Base-by-base conservation (phyloP, 2,888 invertebrate species). In the Cataglyphis rosenhaueri region DNA sequence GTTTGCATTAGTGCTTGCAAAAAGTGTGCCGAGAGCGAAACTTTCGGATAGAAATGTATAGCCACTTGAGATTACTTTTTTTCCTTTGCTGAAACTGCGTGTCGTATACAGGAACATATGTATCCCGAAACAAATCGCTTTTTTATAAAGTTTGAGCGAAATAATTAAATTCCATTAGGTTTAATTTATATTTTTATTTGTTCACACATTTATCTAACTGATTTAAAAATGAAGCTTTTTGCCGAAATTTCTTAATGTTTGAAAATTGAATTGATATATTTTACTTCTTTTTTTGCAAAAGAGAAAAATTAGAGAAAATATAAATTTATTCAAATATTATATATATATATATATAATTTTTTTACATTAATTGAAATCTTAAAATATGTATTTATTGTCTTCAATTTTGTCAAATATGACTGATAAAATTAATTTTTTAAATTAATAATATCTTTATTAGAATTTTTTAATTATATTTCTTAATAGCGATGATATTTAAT, bases 31-130 rank as follows among this genome's bases (percentile, higher is more conserved):
- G 66, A 48, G 64, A 55, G 70, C 83, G 83, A 89, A 89, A 87
- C 83, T 89, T 89, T 89, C 66, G 81, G 84, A 41, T 83, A 68
- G 85, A 85, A 87, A 85, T 74, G 86, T 86, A 89, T 87, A 87
- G 86, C 85, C 87, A 85, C 89, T 87, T 85, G 89, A 87, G 89
- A 89, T 89, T 89, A 89, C 89, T 89, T 89, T 89, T 82, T 83
- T 82, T 83, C 81, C 76, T 65, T 66, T 68, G 55, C 29, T 25
- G 35, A 25, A 44, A 21, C 78, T 48, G 78, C 78, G 78, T 61
- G 78, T 79, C 78, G 70, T 25, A 44, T 41, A 15, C 59, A 55
- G 57, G 59, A 71, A 70, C 41, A 78, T 44, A 59, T 79, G 78
- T 79, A 79, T 41, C 35, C 35, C 32, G 44, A 70, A 44, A 48